phyloP scores from a whole-genome alignment of 2,888 invertebrate species.

The Encarsia formosa region DNA sequence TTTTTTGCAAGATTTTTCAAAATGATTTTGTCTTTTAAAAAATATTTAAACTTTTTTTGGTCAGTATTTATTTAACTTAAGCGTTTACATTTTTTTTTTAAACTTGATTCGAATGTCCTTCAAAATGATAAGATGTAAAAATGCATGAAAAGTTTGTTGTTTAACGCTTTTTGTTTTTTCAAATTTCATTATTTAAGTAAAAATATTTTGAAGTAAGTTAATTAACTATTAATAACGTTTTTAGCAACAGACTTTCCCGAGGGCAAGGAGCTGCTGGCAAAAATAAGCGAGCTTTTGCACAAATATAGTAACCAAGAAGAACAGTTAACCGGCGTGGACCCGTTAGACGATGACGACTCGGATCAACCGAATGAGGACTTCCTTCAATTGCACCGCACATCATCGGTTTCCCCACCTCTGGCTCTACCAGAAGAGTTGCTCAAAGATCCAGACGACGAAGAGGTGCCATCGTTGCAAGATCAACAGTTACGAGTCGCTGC shows the following conservation, averaged over 20 bases:
- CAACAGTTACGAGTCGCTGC: slow-evolving; percentile 37
- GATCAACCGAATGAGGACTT: not conserved
- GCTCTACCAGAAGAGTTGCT: not conserved
- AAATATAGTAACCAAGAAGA: slow-evolving; percentile 33
- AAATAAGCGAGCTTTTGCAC: slow-evolving; percentile 39
- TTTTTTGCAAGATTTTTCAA: no score
- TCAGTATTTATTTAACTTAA: no score
- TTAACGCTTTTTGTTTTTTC: no score
- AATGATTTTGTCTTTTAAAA: no score
- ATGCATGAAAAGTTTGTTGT: no score
- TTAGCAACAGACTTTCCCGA: slow-evolving; percentile 26
- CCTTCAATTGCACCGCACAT: not conserved
- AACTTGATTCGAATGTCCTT: no score
- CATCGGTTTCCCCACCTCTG: not conserved
- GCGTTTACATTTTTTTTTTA: no score
- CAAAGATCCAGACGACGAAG: slow-evolving; percentile 24
- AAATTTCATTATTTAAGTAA: no score
- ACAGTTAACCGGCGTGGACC: not conserved
- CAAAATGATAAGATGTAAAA: no score
- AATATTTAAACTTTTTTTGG: no score
- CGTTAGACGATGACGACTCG: slow-evolving; percentile 1
- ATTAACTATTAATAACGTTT: no score
- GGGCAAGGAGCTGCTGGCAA: slow-evolving; percentile 32
- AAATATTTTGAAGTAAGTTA: no score
- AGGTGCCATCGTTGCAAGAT: slow-evolving; percentile 37